Percentiles rank a stretch among this genome's conserved stretches.
Conservation (phyloP, 2,113 vertebrate species). For the Oenanthe oenanthe region DNA sequence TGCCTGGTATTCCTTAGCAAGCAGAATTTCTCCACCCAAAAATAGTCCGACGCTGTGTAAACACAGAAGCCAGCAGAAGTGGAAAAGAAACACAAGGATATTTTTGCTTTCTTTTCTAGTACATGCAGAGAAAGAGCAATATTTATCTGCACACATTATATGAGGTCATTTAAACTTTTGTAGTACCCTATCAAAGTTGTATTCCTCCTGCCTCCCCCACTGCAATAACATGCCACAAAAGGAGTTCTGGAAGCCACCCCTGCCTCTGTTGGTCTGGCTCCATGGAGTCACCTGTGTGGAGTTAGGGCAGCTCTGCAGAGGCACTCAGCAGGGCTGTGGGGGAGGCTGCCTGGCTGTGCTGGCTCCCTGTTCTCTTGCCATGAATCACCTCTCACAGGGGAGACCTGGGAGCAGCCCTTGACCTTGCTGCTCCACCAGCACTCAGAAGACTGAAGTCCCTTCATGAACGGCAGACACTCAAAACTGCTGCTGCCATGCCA, state of each 20-base stretch:
- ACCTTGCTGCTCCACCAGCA: background rate
- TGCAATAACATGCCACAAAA: background rate
- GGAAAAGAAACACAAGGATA: background rate
- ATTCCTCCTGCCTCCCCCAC: background rate
- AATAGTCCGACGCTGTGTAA: background rate
- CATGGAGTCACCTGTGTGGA: background rate
- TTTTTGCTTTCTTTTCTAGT: background rate
- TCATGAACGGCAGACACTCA: background rate
- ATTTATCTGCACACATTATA: background rate
- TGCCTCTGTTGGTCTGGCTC: background rate
- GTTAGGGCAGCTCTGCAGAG: fast-evolving
- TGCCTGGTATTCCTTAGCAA: background rate
- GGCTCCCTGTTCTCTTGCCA: background rate
- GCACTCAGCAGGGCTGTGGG: fast-evolving
- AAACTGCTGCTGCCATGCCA: background rate
- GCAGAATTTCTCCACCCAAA: background rate
- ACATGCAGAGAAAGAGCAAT: background rate
- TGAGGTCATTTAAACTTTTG: background rate
- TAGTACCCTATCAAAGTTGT: background rate
- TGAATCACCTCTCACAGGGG: background rate
- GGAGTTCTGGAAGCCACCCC: background rate
- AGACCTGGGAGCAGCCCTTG: background rate
- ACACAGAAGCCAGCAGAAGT: background rate
- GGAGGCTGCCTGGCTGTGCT: background rate
- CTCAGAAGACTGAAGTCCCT: background rate